These are phyloP conservation scores for Ips nitidus DNA, from an alignment of 1,140 invertebrate species.

Conservation along the genomic window DNA sequence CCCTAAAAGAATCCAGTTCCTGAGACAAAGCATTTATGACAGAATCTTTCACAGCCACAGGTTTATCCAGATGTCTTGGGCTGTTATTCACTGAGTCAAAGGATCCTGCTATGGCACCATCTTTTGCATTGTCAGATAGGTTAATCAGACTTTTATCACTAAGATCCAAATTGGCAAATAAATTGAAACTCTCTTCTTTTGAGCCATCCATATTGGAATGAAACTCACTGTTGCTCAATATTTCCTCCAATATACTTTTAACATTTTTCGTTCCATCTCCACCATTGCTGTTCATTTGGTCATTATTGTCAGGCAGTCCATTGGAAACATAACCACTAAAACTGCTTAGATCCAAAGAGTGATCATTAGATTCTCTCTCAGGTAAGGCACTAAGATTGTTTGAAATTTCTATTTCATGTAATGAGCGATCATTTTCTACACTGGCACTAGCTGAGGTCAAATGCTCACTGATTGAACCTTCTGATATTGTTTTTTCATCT, in stretches of 20 bases:
- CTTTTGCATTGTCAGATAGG: constrained; percentile 20
- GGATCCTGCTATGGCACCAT: constrained; percentile 35
- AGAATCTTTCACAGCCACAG: constrained; percentile 53
- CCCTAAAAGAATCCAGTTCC: constrained; percentile 53
- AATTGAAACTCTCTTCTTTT: constrained; percentile 46
- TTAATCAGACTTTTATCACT: constrained; percentile 48
- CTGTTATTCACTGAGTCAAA: constrained; percentile 41
- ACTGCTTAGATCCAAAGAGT: constrained; percentile 38
- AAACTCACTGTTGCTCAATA: constrained; percentile 45
- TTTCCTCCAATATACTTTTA: constrained; percentile 48
- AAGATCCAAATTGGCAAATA: constrained; percentile 48
- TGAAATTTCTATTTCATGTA: constrained; percentile 48
- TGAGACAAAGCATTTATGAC: constrained; percentile 52
- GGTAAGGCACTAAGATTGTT: constrained; percentile 38
- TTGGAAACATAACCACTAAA: constrained; percentile 36
- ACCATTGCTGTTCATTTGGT: constrained; percentile 14
- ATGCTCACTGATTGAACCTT: constrained; percentile 47
- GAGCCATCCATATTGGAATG: constrained; percentile 35
- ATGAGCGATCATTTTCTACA: constrained; percentile 50
- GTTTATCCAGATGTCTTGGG: constrained; percentile 52
- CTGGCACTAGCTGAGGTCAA: constrained; percentile 40
- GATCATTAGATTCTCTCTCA: background rate
- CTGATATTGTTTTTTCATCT: constrained; percentile 18
- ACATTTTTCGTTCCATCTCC: constrained; percentile 37
- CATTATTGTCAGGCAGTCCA: constrained; percentile 16